Evolutionary conservation across 2,888 invertebrate species (phyloP), one percentile per base, ranked within the genome.

Genomic region (Hesperia comma): DNA sequence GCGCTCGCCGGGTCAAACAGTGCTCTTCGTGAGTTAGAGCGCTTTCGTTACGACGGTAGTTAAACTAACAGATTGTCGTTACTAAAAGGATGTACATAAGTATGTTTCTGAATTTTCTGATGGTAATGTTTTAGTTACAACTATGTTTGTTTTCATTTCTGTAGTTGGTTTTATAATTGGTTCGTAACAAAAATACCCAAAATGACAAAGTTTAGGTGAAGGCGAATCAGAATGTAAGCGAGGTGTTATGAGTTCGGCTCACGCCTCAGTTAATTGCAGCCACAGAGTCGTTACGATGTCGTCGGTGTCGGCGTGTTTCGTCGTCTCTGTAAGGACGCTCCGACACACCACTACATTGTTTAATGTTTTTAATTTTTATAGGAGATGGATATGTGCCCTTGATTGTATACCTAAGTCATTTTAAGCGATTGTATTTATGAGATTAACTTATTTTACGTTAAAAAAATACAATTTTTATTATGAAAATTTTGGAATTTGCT

Each of bases 211-310:
- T n/a, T 53, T 53, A 7, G 6, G 26, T 26, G n/a, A 26, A 53
- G 53, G 7, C 19, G 8, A n/a, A 21, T 26, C 53, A 12, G 19
- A 53, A 40, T 63, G 33, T 15, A 26, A 3, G 56, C 15, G 51
- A 63, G 40, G 14, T 53, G 26, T 63, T 57, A 56, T 62, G 64
- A 56, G 81, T 82, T 79, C 81, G 76, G 77, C 82, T 87, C 87
- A 87, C 87, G 88, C 79, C 79, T 77, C 74, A 78, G 88, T 88
- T 91, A 89, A 91, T 91, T 90, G 88, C 86, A 80, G 83, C 84
- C 87, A 82, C 86, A 87, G 90, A 89, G 86, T 80, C 77, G 83
- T 77, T 81, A 80, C 82, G 77, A 77, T 78, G 83, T 77, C 81
- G 80, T 77, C 77, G 81, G 77, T 82, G 82, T 80, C 79, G 77